Conservation (phyloP, 2,797 vertebrate species). For the Characodon lateralis region DNA sequence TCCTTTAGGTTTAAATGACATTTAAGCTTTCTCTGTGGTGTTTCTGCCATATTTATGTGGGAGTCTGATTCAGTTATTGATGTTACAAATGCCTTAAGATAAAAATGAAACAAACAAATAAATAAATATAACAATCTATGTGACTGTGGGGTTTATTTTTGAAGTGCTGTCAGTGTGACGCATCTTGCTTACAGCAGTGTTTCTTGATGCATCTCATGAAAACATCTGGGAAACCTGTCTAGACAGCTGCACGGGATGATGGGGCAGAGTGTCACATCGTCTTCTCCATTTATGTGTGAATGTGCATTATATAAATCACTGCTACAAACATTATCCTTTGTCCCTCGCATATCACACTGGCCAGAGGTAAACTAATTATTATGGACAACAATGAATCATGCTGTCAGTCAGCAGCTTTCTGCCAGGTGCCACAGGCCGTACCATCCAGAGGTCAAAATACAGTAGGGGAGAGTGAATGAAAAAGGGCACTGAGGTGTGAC, state of each 20-base stretch:
- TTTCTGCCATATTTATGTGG: slow-evolving; percentile 59
- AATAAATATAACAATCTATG: slow-evolving; percentile 19
- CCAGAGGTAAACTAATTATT: slow-evolving; percentile 65
- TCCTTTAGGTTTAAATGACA: slow-evolving; percentile 48
- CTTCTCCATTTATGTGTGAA: slow-evolving; percentile 19
- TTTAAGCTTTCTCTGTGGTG: slow-evolving; percentile 54
- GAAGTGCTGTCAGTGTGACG: slow-evolving; percentile 23
- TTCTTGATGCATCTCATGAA: slow-evolving; percentile 24
- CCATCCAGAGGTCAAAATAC: slow-evolving; percentile 57
- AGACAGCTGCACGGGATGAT: slow-evolving; percentile 31
- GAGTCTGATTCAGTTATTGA: slow-evolving; percentile 49
- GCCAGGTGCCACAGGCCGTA: slow-evolving; percentile 69
- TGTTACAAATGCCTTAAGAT: slow-evolving; percentile 27
- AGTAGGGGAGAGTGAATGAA: slow-evolving; percentile 51
- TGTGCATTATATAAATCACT: slow-evolving; percentile 45
- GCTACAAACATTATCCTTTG: slow-evolving; percentile 39
- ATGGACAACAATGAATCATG: slow-evolving; percentile 70
- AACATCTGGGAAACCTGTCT: slow-evolving; percentile 43
- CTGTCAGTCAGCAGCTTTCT: slow-evolving; percentile 75
- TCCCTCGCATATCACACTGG: slow-evolving; percentile 37
- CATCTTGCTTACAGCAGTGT: slow-evolving; percentile 26
- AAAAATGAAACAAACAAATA: slow-evolving; percentile 25
- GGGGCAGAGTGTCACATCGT: slow-evolving; percentile 19
- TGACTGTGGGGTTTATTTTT: slow-evolving; percentile 48
- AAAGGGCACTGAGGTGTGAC: slow-evolving; percentile 58